phyloP scores from a whole-genome alignment of 2,113 vertebrate species.

The Tyto alba region DNA sequence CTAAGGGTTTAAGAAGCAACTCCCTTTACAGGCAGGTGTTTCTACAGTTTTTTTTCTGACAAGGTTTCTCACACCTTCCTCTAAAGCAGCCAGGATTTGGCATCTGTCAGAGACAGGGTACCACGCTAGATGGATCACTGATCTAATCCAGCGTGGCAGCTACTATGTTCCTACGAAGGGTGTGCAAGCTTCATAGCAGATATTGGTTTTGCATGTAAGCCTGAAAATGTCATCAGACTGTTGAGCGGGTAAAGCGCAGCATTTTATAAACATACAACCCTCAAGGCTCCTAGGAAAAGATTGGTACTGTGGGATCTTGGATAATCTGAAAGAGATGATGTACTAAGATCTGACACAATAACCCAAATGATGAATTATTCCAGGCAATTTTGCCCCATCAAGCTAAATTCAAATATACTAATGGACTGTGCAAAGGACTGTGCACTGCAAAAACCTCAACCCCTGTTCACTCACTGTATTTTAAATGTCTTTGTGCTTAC shows the following conservation, averaged over 20 bases:
- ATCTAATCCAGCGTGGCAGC: conserved; percentile 60
- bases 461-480: background rate
- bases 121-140: conserved; percentile 39
- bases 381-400: conserved; percentile 56
- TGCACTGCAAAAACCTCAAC: background rate
- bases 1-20: conserved; percentile 1
- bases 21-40: conserved; percentile 21
- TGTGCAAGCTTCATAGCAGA: conserved; percentile 1
- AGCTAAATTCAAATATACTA: conserved; percentile 47
- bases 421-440: conserved; percentile 32
- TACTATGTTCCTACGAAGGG: conserved; percentile 25
- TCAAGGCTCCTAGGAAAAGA: conserved; percentile 46
- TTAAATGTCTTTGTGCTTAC: conserved; percentile 34
- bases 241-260: conserved; percentile 57
- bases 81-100: conserved; percentile 46
- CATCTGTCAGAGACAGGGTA: conserved; percentile 57
- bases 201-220: conserved; percentile 42
- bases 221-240: conserved; percentile 41
- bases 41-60: conserved; percentile 7
- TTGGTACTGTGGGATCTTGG: conserved; percentile 34
- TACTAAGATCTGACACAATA: conserved; percentile 55
- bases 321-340: conserved; percentile 52
- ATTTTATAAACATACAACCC: conserved; percentile 56
- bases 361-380: conserved; percentile 65
- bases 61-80: conserved; percentile 38